Evolutionary conservation across 2,113 vertebrate species (phyloP).

Genomic region (Pogonocichla stellata): DNA sequence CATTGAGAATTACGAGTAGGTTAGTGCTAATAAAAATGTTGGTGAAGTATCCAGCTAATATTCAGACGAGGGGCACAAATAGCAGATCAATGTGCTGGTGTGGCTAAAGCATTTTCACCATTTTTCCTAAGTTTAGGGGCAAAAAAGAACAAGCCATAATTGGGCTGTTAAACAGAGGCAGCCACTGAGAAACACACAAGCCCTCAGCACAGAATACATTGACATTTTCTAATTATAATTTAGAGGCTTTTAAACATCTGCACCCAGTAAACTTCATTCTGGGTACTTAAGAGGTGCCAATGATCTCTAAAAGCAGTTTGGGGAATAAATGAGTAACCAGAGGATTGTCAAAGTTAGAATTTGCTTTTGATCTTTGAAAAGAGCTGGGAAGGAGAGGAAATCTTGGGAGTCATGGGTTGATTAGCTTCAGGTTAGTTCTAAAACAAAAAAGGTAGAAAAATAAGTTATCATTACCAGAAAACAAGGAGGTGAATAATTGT

Average conservation of each 20-base stretch:
- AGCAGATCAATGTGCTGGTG: rapidly evolving
- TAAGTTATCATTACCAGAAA: neutral
- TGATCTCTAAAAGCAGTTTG: neutral
- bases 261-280: neutral
- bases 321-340: neutral
- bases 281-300: neutral
- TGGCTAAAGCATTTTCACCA: neutral
- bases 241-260: neutral
- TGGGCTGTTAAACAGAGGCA: neutral
- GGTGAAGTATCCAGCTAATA: neutral
- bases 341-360: neutral
- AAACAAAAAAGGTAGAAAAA: neutral
- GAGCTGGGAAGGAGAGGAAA: neutral
- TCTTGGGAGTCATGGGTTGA: neutral
- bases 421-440: neutral
- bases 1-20: neutral
- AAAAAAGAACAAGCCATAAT: rapidly evolving
- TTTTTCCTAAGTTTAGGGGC: neutral
- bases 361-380: neutral
- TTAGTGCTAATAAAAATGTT: neutral
- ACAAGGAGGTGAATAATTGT: neutral
- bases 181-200: neutral
- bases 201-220: neutral
- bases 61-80: neutral
- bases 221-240: neutral